A percentile compares a stretch with the other conserved stretches of the same genome.
These are phyloP conservation scores for Drosophila subquinaria DNA, from an alignment of 2,888 invertebrate genomes.

Conservation along the genomic window DNA sequence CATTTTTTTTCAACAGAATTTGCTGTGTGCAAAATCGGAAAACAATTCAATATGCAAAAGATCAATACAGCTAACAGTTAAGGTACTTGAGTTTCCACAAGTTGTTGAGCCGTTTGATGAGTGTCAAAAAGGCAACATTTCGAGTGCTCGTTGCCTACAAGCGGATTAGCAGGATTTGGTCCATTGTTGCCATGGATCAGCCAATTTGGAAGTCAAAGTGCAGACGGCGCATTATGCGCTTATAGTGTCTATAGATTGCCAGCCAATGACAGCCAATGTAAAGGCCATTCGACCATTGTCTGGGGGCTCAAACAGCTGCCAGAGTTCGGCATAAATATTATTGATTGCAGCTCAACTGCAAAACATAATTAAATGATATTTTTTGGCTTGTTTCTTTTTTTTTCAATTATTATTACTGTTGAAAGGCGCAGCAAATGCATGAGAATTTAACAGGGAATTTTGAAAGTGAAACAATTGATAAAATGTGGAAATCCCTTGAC, in stretches of 20 bases:
- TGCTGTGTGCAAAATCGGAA: conserved; percentile 49
- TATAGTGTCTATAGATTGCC: conserved; percentile 55
- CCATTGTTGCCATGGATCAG: conserved; percentile 71
- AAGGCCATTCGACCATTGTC: conserved; percentile 32
- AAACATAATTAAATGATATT: conserved; percentile 71
- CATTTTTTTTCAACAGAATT: conserved; percentile 60
- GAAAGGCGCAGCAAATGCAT: conserved; percentile 66
- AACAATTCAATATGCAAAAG: conserved; percentile 70
- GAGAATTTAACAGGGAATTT: conserved; percentile 2
- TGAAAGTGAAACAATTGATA: neutral
- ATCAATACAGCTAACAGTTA: conserved; percentile 32
- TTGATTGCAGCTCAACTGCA: conserved; percentile 47
- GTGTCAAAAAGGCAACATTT: conserved; percentile 76
- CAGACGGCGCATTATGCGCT: conserved; percentile 71
- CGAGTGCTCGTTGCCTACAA: conserved; percentile 48
- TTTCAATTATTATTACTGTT: conserved; percentile 43
- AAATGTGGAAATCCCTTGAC: conserved; percentile 10
- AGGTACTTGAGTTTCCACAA: conserved; percentile 60
- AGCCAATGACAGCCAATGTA: conserved; percentile 10
- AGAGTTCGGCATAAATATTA: conserved; percentile 48
- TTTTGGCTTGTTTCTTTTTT: conserved; percentile 26
- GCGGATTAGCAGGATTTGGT: conserved; percentile 76
- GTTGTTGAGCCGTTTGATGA: conserved; percentile 69
- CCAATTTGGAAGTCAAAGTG: conserved; percentile 80
- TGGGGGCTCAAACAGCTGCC: conserved; percentile 65